Evolutionary conservation across 2,113 vertebrate genomes (phyloP).

Genomic region (Suncus etruscus): DNA sequence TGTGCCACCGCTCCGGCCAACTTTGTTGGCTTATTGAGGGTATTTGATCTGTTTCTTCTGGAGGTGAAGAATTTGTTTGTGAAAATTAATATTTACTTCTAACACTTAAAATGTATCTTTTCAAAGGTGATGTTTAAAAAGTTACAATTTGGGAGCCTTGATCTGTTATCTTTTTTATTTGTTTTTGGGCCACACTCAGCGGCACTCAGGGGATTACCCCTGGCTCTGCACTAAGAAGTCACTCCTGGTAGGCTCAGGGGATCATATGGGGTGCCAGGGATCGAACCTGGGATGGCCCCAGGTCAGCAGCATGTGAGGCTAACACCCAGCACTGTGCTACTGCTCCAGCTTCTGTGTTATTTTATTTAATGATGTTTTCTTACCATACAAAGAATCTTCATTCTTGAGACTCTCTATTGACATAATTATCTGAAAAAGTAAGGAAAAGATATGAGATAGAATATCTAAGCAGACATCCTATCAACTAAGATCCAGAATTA

Average conservation of each 20-base stretch:
- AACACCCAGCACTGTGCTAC: too few relatives aligned
- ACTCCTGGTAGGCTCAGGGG: too few relatives aligned
- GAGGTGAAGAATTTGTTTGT: neutral
- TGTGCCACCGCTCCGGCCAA: neutral
- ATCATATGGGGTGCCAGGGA: too few relatives aligned
- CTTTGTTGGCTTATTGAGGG: neutral
- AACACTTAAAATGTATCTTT: conserved; percentile 13
- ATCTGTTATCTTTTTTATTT: too few relatives aligned
- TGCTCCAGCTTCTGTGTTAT: too few relatives aligned
- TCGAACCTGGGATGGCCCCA: too few relatives aligned
- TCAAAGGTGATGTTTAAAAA: conserved; percentile 21
- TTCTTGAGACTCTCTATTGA: neutral
- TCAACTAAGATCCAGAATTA: conserved; percentile 7
- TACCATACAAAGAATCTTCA: neutral
- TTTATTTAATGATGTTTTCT: neutral
- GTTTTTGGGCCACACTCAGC: too few relatives aligned
- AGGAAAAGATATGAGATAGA: neutral
- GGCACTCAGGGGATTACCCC: too few relatives aligned
- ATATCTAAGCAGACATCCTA: conserved; percentile 9
- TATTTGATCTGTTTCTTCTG: neutral
- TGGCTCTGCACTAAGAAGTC: too few relatives aligned
- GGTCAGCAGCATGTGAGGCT: too few relatives aligned
- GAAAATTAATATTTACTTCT: conserved; percentile 10
- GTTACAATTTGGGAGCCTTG: too few relatives aligned
- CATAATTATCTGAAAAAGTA: neutral